These are phyloP conservation scores for Lycodopsis pacificus DNA, from an alignment of 2,797 vertebrate genomes.

Conservation along the genomic window DNA sequence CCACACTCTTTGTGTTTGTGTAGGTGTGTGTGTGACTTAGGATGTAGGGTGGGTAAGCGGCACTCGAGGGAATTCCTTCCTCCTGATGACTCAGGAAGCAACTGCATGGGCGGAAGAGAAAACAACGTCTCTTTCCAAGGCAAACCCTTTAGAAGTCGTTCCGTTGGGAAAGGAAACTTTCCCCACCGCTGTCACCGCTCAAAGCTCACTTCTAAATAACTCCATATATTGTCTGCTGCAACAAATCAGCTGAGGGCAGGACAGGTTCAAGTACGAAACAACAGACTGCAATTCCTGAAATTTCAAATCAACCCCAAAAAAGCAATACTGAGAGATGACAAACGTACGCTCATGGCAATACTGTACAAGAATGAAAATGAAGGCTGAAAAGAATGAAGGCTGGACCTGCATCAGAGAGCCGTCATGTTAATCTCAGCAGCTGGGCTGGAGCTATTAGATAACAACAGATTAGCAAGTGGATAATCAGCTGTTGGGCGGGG, in stretches of 20 bases:
- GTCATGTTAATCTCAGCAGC: conserved; percentile 44
- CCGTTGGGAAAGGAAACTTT: conserved; percentile 65
- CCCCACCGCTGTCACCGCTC: conserved; percentile 35
- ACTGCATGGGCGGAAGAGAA: conserved; percentile 71
- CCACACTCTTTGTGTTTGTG: conserved; percentile 1
- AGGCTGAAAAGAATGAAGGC: too few species aligned
- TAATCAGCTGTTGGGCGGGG: conserved; percentile 36
- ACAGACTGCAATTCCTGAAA: conserved; percentile 19
- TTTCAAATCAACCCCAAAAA: conserved; percentile 19
- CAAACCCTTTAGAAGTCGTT: conserved; percentile 61
- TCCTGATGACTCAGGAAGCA: conserved; percentile 73
- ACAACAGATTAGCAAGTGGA: conserved; percentile 53
- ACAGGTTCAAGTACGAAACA: conserved; percentile 24
- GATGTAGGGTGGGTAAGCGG: conserved; percentile 61
- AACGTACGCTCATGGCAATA: background rate
- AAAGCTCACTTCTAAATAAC: conserved; percentile 46
- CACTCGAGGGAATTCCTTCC: conserved; percentile 78
- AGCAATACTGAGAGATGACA: background rate
- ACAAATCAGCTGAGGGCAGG: conserved; percentile 37
- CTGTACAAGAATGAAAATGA: background rate
- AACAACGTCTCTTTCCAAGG: conserved; percentile 73
- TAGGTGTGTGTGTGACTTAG: conserved; percentile 34
- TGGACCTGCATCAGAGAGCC: conserved; percentile 28
- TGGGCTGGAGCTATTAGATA: conserved; percentile 53
- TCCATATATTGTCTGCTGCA: conserved; percentile 38